Evolutionary conservation across 2,113 vertebrate species (phyloP).

Genomic region (Plecturocebus donacophilus): DNA sequence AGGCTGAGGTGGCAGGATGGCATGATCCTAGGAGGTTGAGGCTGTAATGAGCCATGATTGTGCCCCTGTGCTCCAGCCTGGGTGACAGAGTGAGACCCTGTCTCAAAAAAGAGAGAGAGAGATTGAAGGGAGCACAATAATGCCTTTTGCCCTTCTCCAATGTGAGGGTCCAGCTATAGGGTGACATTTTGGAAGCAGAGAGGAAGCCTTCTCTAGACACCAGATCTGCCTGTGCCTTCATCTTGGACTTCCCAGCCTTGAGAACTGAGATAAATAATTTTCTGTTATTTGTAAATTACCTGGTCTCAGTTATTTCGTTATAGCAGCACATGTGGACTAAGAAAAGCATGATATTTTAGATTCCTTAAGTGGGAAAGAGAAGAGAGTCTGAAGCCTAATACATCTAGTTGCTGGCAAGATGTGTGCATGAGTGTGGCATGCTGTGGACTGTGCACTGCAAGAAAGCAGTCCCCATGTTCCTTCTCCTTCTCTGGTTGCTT

Average conservation of each 20-base stretch:
- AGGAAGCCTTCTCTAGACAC: neutral
- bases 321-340: neutral
- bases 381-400: neutral
- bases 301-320: neutral
- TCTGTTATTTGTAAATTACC: neutral
- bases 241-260: neutral
- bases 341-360: neutral
- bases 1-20: too few species aligned
- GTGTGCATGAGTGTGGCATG: rapidly evolving
- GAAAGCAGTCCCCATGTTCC: rapidly evolving
- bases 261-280: neutral
- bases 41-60: too few species aligned
- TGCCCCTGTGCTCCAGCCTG: too few species aligned
- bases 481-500: neutral
- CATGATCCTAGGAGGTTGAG: too few species aligned
- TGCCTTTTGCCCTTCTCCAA: rapidly evolving
- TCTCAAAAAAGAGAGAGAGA: neutral
- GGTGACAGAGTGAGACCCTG: too few species aligned
- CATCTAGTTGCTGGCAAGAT: neutral
- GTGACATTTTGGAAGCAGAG: neutral
- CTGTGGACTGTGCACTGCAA: rapidly evolving
- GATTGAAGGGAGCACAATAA: too few species aligned
- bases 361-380: neutral
- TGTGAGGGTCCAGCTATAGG: rapidly evolving
- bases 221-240: neutral